A percentile compares a stretch with the other conserved stretches of the same genome.
Evolutionary conservation across 1,140 invertebrate species (phyloP).

Genomic region (Listronotus oregonensis): DNA sequence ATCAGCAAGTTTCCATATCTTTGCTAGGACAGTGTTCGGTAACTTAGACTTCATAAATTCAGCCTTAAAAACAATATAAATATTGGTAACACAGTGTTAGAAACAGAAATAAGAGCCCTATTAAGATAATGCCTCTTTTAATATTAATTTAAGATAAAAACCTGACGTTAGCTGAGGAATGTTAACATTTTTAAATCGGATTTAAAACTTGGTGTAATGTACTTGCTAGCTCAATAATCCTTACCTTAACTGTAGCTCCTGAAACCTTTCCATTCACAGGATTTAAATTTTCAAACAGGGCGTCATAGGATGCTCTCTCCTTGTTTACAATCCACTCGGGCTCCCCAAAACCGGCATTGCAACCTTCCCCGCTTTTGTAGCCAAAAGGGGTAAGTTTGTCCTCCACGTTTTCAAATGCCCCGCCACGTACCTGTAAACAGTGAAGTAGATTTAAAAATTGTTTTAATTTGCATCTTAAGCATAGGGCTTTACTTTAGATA

Average conservation of each 20-base stretch:
- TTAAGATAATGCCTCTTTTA: no score
- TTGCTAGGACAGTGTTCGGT: slow-evolving; percentile 94
- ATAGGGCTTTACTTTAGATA: no score
- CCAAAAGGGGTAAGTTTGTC: slow-evolving; percentile 92
- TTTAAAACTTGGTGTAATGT: no score
- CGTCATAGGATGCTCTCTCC: slow-evolving; percentile 84
- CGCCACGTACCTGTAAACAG: slow-evolving; percentile 63
- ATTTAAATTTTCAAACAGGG: slow-evolving; percentile 80
- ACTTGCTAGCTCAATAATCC: not conserved
- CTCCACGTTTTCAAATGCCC: slow-evolving; percentile 86
- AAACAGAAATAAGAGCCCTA: no score
- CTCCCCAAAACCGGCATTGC: slow-evolving; percentile 93
- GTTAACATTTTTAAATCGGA: no score
- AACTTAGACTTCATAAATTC: slow-evolving; percentile 99
- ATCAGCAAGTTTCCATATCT: slow-evolving; percentile 97
- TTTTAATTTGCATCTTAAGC: no score
- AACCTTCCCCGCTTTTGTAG: slow-evolving; percentile 93
- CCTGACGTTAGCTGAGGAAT: no score
- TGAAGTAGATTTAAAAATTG: not conserved
- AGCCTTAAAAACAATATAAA: slow-evolving; percentile 48
- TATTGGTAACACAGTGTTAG: no score
- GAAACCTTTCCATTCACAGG: slow-evolving; percentile 93
- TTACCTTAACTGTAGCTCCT: slow-evolving; percentile 84
- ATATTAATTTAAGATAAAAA: no score
- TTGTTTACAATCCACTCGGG: slow-evolving; percentile 95